A percentile compares a stretch with the other conserved stretches of the same genome.
These are phyloP conservation scores for Sebastes trivittatus DNA, from an alignment of 2,797 vertebrate genomes.

Conservation along the genomic window DNA sequence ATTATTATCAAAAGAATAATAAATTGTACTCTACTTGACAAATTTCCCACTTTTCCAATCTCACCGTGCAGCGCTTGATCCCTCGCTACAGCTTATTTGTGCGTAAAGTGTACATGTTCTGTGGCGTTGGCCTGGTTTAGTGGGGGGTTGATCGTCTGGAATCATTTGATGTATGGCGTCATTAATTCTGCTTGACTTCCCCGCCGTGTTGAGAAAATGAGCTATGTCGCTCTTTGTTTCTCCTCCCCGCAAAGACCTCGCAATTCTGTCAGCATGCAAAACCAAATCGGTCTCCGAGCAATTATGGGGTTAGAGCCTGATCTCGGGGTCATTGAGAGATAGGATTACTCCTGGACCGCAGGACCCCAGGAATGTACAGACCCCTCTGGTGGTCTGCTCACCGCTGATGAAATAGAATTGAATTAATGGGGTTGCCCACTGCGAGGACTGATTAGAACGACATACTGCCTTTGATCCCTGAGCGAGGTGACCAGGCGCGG, in stretches of 20 bases:
- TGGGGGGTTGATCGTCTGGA: constrained; percentile 61
- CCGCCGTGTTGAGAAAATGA: constrained; percentile 60
- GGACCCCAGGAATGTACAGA: constrained; percentile 69
- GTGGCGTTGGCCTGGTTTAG: constrained; percentile 46
- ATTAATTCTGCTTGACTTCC: constrained; percentile 72
- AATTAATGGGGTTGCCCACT: constrained; percentile 80
- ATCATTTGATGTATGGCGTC: constrained; percentile 66
- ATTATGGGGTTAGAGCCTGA: constrained; percentile 61
- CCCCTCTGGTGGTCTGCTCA: constrained; percentile 63
- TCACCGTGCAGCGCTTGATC: constrained; percentile 16
- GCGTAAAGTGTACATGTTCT: constrained; percentile 1
- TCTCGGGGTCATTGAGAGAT: constrained; percentile 66
- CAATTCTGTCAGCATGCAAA: constrained; percentile 45
- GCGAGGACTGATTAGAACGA: constrained; percentile 70
- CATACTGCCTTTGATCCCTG: constrained; percentile 72
- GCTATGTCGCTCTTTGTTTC: constrained; percentile 58
- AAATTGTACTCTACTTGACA: not conserved
- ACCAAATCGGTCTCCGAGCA: constrained; percentile 44
- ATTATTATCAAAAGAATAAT: constrained; percentile 7
- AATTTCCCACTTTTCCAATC: not conserved
- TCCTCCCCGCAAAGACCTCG: constrained; percentile 15
- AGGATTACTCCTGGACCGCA: constrained; percentile 68
- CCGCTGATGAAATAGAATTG: constrained; percentile 78
- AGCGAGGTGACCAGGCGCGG: constrained; percentile 64
- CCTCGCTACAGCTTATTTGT: constrained; percentile 12